These are phyloP conservation scores for Sipha maydis DNA, from an alignment of 2,888 invertebrate species.

Conservation along the genomic window DNA sequence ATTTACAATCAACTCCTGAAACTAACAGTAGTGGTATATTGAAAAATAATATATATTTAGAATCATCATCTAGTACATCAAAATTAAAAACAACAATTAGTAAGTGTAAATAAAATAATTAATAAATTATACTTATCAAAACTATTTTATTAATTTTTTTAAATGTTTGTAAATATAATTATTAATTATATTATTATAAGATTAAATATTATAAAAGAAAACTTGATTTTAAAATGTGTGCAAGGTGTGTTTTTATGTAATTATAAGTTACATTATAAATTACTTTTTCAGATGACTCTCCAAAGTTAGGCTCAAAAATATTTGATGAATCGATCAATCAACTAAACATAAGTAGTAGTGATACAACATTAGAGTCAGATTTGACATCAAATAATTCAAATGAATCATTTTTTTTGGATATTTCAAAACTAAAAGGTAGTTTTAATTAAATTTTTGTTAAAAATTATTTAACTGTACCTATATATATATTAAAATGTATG, in stretches of 20 bases:
- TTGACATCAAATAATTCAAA: conserved; percentile 39
- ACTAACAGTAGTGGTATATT: not conserved
- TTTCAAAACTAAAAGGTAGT: conserved; percentile 43
- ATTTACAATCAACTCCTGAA: not conserved
- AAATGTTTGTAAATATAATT: conserved; percentile 28
- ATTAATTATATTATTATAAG: not conserved
- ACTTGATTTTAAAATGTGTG: not conserved
- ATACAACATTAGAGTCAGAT: conserved; percentile 21
- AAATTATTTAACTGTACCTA: not conserved
- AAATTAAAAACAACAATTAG: conserved; percentile 7
- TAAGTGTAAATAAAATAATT: conserved; percentile 26
- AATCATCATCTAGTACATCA: not conserved
- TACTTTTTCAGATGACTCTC: conserved; percentile 11
- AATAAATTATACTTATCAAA: not conserved
- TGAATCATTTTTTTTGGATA: conserved; percentile 48
- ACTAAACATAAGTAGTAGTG: not conserved
- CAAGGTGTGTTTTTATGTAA: not conserved
- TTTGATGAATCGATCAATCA: not conserved
- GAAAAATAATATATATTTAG: not conserved
- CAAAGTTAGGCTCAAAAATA: conserved; percentile 10
- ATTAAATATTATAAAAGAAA: not conserved
- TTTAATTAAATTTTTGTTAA: conserved; percentile 11
- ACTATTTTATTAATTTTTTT: not conserved
- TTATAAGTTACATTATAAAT: not conserved
- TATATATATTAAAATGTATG: not conserved